Percentiles rank a stretch among this genome's conserved stretches.
Evolutionary conservation across 2,888 invertebrate genomes (phyloP).

Genomic region (Eubasilissa splendida): DNA sequence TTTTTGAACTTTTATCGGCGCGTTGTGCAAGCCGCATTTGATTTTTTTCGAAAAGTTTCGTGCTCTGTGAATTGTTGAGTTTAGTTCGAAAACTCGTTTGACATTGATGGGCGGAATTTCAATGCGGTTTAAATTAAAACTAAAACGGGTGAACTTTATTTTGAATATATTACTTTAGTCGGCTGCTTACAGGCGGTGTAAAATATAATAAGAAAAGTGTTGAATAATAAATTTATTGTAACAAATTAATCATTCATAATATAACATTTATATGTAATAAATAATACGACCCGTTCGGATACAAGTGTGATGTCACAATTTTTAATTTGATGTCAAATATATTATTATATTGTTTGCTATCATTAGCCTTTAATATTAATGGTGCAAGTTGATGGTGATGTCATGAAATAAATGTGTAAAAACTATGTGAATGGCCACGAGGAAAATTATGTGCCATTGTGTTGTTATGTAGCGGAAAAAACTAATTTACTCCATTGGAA

Average conservation of each 20-base stretch:
- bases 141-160: conserved; percentile 28
- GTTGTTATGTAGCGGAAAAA: conserved; percentile 31
- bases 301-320: too few relatives aligned
- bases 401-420: conserved; percentile 3
- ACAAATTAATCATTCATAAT: too few relatives aligned
- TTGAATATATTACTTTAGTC: neutral
- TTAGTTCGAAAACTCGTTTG: conserved; percentile 39
- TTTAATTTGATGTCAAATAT: too few relatives aligned
- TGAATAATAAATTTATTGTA: too few relatives aligned
- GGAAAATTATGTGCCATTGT: conserved; percentile 22
- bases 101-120: conserved; percentile 30
- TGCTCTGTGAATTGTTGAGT: conserved; percentile 26
- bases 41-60: conserved; percentile 18
- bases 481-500: conserved; percentile 37
- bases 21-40: conserved; percentile 14
- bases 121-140: conserved; percentile 1
- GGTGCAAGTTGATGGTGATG: neutral
- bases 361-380: too few relatives aligned
- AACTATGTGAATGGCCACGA: neutral
- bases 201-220: too few relatives aligned
- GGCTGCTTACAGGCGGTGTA: too few relatives aligned
- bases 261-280: too few relatives aligned
- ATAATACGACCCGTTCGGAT: too few relatives aligned
- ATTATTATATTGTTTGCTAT: too few relatives aligned
- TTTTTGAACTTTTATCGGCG: conserved; percentile 1